Conservation (phyloP, 2,113 vertebrate species). For the Sphaerodactylus townsendi region DNA sequence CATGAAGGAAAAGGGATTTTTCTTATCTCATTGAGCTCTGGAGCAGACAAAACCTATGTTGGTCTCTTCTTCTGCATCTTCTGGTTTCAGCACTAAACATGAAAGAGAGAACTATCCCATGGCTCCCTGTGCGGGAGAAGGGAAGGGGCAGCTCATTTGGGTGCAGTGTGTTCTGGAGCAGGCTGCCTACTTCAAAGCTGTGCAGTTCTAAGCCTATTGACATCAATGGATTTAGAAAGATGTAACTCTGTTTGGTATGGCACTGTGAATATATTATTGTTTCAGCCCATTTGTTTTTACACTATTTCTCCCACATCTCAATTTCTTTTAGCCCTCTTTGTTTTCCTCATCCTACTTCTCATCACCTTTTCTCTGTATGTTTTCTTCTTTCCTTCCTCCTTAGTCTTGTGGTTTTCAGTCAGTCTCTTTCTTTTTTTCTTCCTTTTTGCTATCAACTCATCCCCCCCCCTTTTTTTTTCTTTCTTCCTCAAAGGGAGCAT, state of each 20-base stretch:
- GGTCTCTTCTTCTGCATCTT: too few relatives aligned
- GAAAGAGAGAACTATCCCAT: background rate
- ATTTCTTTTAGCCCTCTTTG: background rate
- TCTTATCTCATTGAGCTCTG: background rate
- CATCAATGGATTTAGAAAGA: too few relatives aligned
- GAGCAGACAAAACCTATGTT: background rate
- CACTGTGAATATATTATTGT: too few relatives aligned
- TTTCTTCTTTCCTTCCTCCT: constrained; percentile 14
- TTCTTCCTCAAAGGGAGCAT: constrained; percentile 51
- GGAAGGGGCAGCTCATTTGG: background rate
- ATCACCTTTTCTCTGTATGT: background rate
- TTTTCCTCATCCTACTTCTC: background rate
- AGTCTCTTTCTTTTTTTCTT: background rate
- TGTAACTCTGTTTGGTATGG: too few relatives aligned
- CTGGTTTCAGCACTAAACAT: background rate
- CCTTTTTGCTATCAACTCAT: background rate
- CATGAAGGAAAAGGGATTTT: background rate
- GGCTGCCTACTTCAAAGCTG: background rate
- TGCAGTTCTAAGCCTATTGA: too few relatives aligned
- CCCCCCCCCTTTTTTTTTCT: background rate
- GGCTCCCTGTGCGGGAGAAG: background rate
- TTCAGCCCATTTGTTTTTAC: background rate
- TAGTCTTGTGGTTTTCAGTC: constrained; percentile 3
- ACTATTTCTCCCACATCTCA: background rate
- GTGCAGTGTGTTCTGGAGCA: background rate